Evolutionary conservation across 2,888 invertebrate species (phyloP), one percentile per base, ranked within the genome.

Genomic region (Tetanocera ferruginea): DNA sequence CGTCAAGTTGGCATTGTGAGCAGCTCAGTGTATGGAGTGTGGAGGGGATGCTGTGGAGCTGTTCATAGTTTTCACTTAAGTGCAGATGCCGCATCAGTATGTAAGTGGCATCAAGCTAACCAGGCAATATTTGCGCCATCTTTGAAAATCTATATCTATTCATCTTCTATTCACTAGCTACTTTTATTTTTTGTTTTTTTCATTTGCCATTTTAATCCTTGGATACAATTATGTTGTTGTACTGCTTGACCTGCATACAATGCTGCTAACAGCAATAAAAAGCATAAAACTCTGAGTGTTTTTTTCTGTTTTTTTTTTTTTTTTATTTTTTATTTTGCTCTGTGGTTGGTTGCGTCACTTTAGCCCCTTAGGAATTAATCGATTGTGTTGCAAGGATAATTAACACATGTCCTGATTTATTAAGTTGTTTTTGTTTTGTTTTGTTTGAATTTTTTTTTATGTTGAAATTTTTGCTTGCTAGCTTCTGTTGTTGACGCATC

Each of bases 381-480:
- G 80, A 79, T 77, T 80, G 79, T 80, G 82, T 79, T 81, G 82
- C 78, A 76, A 79, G 80, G 83, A 85, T 86, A 87, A 86, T 86
- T 85, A 86, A 86, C 86, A 86, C 86, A 84, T 86, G 87, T 82
- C 85, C 83, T 87, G 86, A 87, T 88, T 88, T 88, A 86, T 86
- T 85, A 85, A 83, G 86, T 84, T 81, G 77, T 79, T 49, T 57
- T 17, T 76, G 14, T 77, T 76, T 80, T 80, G 76, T 57, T 79
- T 80, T 55, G 34, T 55, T 6, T 31, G 51, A 17, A 57, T 72
- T 76, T 49, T 71, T 74, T 23, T 78, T 43, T 25, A 76, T 72
- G 67, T 49, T 57, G 37, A 31, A 55, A 23, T 34, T 72, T 17
- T 31, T n/a, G 49, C 62, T 31, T 19, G 23, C 19, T 4, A 23